Base-by-base conservation (phyloP, 1,140 invertebrate species). In the Hylaeus anthracinus region DNA sequence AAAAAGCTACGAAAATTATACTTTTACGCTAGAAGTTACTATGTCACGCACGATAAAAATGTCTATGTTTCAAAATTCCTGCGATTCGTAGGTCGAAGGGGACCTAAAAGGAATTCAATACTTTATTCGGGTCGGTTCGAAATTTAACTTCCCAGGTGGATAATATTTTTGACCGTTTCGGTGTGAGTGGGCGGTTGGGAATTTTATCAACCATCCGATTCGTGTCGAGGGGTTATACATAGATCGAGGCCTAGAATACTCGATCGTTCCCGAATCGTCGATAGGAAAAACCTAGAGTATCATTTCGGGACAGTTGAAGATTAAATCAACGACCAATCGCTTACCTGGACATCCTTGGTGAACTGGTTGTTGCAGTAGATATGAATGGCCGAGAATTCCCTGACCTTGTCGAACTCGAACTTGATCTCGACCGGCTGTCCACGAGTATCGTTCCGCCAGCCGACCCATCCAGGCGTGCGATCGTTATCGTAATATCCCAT, bases 371-470 rank as follows among this genome's bases (percentile, higher is more conserved):
- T 97, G 92, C 95, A 96, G 90, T 96, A 97, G 43, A 99, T 95
- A 86, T 96, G 96, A 37, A 98, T 95, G 1, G 95, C 95, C 37
- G 96, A 96, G 93, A 98, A 98, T 92, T 98, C 98, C 8, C 97
- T 94, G 39, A 97, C 95, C 88, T 94, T 94, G 88, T 98, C 97
- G 93, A 99, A 99, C 92, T 98, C 96, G 93, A 98, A 98, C 75
- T 96, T 95, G 81, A 97, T 96, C 88, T 96, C 96, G 8, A 97
- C 94, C 0, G 96, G 95, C 81, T 94, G 94, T 9, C 94, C 94
- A 15, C 95, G 94, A 0, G 95, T 94, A 85, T 98, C 97, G 92
- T 98, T 98, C 81, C 95, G 95, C 98, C 98, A 98, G 1, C 98
- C 98, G n/a, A 98, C 96, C 98, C 98, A 99, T 41, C 96, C 96